Base-by-base conservation (phyloP, 2,888 invertebrate genomes). In the Parnassius orleans region DNA sequence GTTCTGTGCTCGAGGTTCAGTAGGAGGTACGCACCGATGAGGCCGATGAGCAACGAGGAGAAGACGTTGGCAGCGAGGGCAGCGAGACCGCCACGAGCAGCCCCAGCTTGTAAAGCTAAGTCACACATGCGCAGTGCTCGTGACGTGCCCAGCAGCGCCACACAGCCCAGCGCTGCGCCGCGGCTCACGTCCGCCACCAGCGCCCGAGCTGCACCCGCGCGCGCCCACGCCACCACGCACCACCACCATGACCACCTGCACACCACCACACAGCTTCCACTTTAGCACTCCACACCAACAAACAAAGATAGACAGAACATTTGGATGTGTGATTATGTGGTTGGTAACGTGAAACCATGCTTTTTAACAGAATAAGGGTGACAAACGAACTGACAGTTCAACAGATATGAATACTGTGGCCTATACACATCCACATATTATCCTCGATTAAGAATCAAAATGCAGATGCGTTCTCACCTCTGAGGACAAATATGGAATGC, bases 41-140 rank as follows among this genome's bases (percentile, higher is more conserved):
- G 68, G 0, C 90, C 90, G 48, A 90, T 90, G 62, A 90, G 84
- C 63, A 90, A 76, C 67, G 89, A 89, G 1, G 90, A 90, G 79
- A 89, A 84, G 57, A 90, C 78, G 68, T 90, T 90, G 43, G 90
- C 90, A 0, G 86, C 88, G 59, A 90, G 81, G 24, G 89, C 90
- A 9, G 84, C 81, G 48, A 75, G 77, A 9, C 90, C 90, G 0
- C 90, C 90, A 15, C 83, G 69, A 3, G 84, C 68, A 51, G 88
- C 88, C 69, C 87, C 90, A 0, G 85, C 86, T 79, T 87, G 87
- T 81, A 90, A 84, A 79, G 79, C 86, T 60, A 79, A 79, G 80
- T 90, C 90, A 76, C 86, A 87, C n/a, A 89, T 88, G 81, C 85
- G 84, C 83, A 88, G 80, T 71, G 88, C 87, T 73, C 90, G 88